Conservation (phyloP, 2,888 invertebrate genomes). For the Slavum lentiscoides region DNA sequence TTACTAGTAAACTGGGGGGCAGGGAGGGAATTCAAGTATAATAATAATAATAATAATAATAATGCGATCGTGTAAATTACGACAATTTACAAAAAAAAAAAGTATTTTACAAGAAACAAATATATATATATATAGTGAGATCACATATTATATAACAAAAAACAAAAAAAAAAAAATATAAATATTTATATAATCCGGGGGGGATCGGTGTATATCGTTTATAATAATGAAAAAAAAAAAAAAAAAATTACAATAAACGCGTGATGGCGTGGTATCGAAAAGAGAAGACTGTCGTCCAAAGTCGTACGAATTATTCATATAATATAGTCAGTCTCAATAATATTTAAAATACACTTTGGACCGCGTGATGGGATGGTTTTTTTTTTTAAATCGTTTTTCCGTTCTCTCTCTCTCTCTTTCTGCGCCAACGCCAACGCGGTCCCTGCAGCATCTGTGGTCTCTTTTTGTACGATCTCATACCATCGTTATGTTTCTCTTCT, state of each 20-base stretch:
- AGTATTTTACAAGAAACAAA: constrained; percentile 45
- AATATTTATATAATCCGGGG: neutral
- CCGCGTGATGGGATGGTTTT: neutral
- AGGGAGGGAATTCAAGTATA: too few relatives aligned
- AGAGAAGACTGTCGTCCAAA: constrained; percentile 5
- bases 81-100: neutral
- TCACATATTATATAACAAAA: constrained; percentile 35
- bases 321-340: constrained; percentile 34
- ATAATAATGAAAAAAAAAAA: too few relatives aligned
- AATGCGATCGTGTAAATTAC: neutral
- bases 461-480: constrained; percentile 59
- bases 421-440: too few relatives aligned
- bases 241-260: neutral
- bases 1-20: too few relatives aligned
- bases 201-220: neutral
- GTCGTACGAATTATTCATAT: neutral
- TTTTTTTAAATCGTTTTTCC: neutral
- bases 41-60: constrained; percentile 31
- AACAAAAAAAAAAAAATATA: constrained; percentile 27
- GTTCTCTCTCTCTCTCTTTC: neutral
- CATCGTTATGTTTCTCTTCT: constrained; percentile 67
- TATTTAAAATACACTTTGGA: neutral
- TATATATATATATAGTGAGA: constrained; percentile 19
- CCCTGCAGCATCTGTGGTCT: too few relatives aligned
- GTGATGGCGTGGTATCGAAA: neutral